These are phyloP conservation scores for Oreocharis arfaki DNA, from an alignment of 2,113 vertebrate species.

Conservation along the genomic window DNA sequence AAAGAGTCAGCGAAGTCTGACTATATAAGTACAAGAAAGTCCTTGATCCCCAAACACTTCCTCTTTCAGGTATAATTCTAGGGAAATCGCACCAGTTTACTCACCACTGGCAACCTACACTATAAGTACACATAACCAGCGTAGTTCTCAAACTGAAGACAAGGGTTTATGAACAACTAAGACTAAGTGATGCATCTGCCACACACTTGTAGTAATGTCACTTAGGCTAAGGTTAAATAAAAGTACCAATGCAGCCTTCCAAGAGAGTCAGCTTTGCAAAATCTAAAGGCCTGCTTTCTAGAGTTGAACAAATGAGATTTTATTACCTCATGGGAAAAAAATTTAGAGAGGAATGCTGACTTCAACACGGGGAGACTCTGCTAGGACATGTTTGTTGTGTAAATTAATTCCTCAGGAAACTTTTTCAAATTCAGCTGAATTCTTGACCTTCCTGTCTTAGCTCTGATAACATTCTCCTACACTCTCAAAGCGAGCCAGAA, in stretches of 20 bases:
- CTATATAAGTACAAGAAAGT: neutral
- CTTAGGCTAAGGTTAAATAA: neutral
- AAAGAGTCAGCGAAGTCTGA: neutral
- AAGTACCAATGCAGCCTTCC: neutral
- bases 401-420: neutral
- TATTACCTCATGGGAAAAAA: neutral
- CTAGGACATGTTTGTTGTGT: neutral
- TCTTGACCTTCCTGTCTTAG: neutral
- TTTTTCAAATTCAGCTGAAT: neutral
- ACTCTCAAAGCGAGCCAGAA: neutral
- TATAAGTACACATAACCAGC: rapidly evolving
- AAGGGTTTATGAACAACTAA: neutral
- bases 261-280: neutral
- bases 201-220: neutral
- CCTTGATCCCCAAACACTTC: neutral
- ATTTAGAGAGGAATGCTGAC: neutral
- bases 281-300: neutral
- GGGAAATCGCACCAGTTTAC: neutral
- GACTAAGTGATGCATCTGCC: neutral
- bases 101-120: neutral
- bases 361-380: neutral
- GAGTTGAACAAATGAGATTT: neutral
- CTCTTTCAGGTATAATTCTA: neutral
- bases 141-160: neutral
- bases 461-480: neutral